Evolutionary conservation across 2,888 invertebrate genomes (phyloP).

Genomic region (Ennomos erosarius): DNA sequence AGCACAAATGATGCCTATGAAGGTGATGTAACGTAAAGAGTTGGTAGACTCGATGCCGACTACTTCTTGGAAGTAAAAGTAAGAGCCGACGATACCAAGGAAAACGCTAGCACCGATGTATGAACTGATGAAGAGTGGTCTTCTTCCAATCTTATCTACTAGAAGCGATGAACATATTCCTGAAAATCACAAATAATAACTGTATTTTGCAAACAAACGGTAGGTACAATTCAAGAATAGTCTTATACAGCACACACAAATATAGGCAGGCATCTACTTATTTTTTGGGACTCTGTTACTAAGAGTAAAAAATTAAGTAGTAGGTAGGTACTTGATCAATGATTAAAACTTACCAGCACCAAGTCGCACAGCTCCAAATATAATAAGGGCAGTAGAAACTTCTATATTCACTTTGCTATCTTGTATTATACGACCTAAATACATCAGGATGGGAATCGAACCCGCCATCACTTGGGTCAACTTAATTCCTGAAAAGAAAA

Average conservation of each 20-base stretch:
- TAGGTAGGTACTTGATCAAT: neutral
- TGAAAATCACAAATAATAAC: slow-evolving; percentile 46
- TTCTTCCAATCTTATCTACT: slow-evolving; percentile 73
- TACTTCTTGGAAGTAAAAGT: slow-evolving; percentile 67
- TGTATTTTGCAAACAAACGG: neutral
- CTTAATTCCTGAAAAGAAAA: slow-evolving; percentile 62
- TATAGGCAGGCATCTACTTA: too few species aligned
- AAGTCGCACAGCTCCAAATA: slow-evolving; percentile 67
- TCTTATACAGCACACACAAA: too few species aligned
- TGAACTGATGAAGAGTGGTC: slow-evolving; percentile 75
- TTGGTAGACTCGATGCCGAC: slow-evolving; percentile 48
- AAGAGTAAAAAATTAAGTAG: too few species aligned
- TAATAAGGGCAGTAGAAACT: slow-evolving; percentile 59
- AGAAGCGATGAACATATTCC: slow-evolving; percentile 68
- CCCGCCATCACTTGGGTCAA: slow-evolving; percentile 67
- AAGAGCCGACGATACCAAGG: slow-evolving; percentile 60
- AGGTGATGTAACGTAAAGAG: slow-evolving; percentile 64
- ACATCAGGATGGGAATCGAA: slow-evolving; percentile 62
- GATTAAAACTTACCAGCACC: slow-evolving; percentile 55
- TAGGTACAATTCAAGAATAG: too few species aligned
- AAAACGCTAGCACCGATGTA: slow-evolving; percentile 61
- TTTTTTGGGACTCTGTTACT: too few species aligned
- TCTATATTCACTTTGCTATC: slow-evolving; percentile 58
- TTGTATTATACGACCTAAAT: slow-evolving; percentile 66
- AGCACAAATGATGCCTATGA: slow-evolving; percentile 69